These are phyloP conservation scores for Sitta europaea DNA, from an alignment of 2,113 vertebrate species.

Conservation along the genomic window DNA sequence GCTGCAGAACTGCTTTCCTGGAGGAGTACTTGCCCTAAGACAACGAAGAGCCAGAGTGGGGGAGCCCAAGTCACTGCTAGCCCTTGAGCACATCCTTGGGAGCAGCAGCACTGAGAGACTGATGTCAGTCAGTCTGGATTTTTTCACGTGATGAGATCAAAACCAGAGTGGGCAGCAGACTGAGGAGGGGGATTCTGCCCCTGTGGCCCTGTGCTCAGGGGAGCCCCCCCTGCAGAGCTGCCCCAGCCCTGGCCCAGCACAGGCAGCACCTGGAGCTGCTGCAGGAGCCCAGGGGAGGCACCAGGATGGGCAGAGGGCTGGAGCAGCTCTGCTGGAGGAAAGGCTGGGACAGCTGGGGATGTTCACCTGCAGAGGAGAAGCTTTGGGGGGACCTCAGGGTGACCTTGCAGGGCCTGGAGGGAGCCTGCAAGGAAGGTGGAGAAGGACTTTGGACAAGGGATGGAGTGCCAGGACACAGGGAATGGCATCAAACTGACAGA, in stretches of 20 bases:
- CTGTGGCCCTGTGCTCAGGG: background rate
- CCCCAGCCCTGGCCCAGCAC: background rate
- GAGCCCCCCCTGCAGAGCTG: background rate
- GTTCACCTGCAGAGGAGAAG: background rate
- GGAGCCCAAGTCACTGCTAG: background rate
- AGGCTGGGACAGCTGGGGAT: background rate
- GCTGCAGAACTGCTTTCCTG: background rate
- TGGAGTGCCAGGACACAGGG: background rate
- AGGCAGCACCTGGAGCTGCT: background rate
- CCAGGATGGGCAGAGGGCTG: background rate
- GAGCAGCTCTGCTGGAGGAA: background rate
- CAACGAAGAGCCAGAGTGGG: background rate
- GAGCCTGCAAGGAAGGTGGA: accelerated
- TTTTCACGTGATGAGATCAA: background rate
- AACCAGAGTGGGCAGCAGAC: background rate
- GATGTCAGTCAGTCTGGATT: background rate
- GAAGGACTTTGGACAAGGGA: accelerated
- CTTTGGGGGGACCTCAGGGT: accelerated
- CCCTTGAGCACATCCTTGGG: background rate
- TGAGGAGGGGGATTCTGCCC: background rate
- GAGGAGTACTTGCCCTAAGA: background rate
- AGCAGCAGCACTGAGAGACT: background rate
- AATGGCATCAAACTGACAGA: background rate
- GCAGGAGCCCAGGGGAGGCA: background rate
- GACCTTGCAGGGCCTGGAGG: accelerated